phyloP scores from a whole-genome alignment of 2,888 invertebrate species.

The Galeruca laticollis region DNA sequence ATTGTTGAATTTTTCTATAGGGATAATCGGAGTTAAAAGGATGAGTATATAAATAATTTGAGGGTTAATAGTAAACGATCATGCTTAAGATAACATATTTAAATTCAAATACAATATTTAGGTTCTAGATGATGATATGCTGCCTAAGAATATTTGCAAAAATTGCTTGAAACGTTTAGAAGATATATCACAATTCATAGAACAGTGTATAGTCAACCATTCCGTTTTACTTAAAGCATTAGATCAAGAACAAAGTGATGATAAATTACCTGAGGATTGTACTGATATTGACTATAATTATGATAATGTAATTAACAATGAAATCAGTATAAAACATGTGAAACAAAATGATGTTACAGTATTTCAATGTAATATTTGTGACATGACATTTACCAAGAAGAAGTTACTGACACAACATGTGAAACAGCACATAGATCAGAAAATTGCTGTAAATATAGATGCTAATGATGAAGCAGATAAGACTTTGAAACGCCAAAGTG shows the following conservation, averaged over 20 bases:
- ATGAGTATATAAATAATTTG: no score
- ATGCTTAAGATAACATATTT: no score
- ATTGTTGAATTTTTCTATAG: background rate
- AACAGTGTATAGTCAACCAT: conserved; percentile 39
- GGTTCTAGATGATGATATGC: conserved; percentile 31
- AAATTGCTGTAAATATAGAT: background rate
- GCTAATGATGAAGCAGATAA: conserved; percentile 12
- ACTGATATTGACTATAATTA: background rate
- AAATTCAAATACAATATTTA: conserved; percentile 19
- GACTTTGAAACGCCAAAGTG: conserved; percentile 17
- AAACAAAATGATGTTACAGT: background rate
- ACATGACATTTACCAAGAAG: conserved; percentile 30
- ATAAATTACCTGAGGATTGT: conserved; percentile 6
- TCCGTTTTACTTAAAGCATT: conserved; percentile 20
- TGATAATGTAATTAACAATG: background rate
- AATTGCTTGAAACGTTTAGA: conserved; percentile 34
- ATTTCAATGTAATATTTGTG: conserved; percentile 40
- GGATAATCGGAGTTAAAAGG: no score
- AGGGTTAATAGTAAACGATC: no score
- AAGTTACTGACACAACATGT: conserved; percentile 33
- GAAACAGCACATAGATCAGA: conserved; percentile 25
- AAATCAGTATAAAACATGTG: background rate
- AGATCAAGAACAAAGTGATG: conserved; percentile 17
- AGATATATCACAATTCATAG: conserved; percentile 37
- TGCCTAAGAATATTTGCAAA: conserved; percentile 42